A percentile compares a stretch with the other conserved stretches of the same genome.
Conservation (phyloP, 2,113 vertebrate species). For the Chrysochloris asiatica region DNA sequence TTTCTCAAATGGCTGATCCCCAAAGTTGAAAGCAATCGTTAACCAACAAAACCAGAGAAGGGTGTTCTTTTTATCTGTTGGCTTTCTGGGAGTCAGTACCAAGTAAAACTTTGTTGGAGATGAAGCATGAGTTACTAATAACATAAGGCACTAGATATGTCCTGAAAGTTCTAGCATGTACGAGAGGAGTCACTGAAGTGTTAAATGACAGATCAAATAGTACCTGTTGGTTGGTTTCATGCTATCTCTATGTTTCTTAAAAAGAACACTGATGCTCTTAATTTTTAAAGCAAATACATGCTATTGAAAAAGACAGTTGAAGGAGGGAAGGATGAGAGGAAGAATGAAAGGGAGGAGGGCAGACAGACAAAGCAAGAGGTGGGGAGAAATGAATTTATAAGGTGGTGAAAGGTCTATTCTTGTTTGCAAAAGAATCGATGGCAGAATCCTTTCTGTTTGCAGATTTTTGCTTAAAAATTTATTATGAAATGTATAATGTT, state of each 20-base stretch:
- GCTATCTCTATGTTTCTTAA: background rate
- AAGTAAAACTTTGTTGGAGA: background rate
- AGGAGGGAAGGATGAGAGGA: background rate
- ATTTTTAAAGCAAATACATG: too few relatives aligned
- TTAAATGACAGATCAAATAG: background rate
- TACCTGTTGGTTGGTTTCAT: background rate
- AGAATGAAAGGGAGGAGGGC: too few relatives aligned
- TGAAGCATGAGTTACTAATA: background rate
- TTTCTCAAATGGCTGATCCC: background rate
- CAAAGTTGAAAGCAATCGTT: background rate
- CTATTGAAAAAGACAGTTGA: too few relatives aligned
- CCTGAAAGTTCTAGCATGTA: background rate
- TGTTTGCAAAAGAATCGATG: background rate
- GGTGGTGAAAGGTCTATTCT: background rate
- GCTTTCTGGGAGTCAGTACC: background rate
- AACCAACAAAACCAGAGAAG: background rate
- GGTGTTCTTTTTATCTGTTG: background rate
- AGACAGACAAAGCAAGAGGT: background rate
- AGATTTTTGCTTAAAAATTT: slow-evolving; percentile 3
- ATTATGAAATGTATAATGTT: background rate
- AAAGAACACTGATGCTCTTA: background rate
- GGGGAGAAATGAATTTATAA: background rate
- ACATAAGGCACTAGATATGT: background rate
- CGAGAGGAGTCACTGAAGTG: background rate
- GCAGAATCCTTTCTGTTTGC: background rate